Conservation (phyloP, 2,888 invertebrate species). For the Zootermopsis nevadensis region DNA sequence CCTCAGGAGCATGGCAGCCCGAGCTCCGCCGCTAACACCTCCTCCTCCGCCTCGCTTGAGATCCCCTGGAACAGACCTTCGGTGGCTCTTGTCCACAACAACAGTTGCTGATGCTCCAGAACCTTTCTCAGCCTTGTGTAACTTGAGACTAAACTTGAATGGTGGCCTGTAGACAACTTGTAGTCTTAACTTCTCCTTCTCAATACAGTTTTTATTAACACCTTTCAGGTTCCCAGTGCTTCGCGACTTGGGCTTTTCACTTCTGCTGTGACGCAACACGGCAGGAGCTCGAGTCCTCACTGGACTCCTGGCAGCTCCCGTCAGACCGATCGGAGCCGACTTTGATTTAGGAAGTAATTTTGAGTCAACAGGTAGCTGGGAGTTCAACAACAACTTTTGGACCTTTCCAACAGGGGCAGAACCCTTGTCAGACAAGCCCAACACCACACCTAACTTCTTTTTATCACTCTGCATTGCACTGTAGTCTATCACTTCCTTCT, state of each 20-base stretch:
- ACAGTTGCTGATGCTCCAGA: constrained; percentile 60
- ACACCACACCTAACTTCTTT: constrained; percentile 15
- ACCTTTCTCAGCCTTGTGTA: constrained; percentile 75
- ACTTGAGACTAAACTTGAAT: constrained; percentile 85
- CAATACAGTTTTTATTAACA: constrained; percentile 56
- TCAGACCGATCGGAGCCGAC: constrained; percentile 82
- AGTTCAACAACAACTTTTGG: constrained; percentile 86
- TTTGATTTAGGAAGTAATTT: constrained; percentile 78
- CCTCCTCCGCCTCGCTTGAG: constrained; percentile 31
- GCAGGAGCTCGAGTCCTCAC: constrained; percentile 38
- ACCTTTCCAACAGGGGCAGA: constrained; percentile 78
- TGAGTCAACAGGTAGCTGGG: constrained; percentile 63
- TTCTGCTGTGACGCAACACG: not conserved
- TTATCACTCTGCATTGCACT: constrained; percentile 71
- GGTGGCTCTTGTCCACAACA: constrained; percentile 64
- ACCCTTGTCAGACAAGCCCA: constrained; percentile 23
- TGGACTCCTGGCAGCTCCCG: constrained; percentile 57
- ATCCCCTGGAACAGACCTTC: constrained; percentile 2
- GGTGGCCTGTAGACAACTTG: constrained; percentile 91
- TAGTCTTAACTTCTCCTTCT: constrained; percentile 73
- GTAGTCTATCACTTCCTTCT: constrained; percentile 83
- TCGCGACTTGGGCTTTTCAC: constrained; percentile 67
- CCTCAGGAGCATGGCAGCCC: constrained; percentile 46
- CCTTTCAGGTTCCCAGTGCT: constrained; percentile 78
- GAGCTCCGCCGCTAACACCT: constrained; percentile 36